Percentiles rank a stretch among this genome's conserved stretches.
These are phyloP conservation scores for Kradibia gibbosae DNA, from an alignment of 1,140 invertebrate species.

Conservation along the genomic window DNA sequence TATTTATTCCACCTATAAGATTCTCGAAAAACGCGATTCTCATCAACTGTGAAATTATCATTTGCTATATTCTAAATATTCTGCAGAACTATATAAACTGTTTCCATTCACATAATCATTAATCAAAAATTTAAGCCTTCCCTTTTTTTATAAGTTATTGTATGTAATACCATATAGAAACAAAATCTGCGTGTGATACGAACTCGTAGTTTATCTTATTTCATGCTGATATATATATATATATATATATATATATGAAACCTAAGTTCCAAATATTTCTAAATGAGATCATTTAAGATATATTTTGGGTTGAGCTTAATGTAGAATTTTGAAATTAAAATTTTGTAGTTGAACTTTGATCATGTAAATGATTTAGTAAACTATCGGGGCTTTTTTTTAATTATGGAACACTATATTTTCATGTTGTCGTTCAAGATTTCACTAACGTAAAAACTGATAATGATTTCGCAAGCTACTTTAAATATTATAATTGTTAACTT, in stretches of 20 bases:
- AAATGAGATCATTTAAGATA: no score
- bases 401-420: neutral
- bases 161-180: neutral
- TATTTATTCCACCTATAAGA: no score
- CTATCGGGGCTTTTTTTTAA: neutral
- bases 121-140: neutral
- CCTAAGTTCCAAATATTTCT: no score
- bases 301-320: neutral
- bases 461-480: neutral
- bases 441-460: neutral
- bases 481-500: slow-evolving; percentile 2
- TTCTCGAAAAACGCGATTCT: no score
- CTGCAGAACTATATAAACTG: neutral
- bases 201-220: no score
- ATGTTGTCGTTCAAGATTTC: neutral
- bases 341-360: neutral
- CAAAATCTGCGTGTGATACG: no score
- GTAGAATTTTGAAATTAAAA: neutral
- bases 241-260: no score
- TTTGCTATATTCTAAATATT: no score
- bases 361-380: neutral
- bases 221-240: no score
- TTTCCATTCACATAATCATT: neutral
- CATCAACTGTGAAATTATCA: no score
- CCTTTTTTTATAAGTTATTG: neutral